Evolutionary conservation across 92 coral and sea anemone genomes (phyloP), one percentile per base, ranked within the genome.

Genomic region (Zoanthus sansibaricus): DNA sequence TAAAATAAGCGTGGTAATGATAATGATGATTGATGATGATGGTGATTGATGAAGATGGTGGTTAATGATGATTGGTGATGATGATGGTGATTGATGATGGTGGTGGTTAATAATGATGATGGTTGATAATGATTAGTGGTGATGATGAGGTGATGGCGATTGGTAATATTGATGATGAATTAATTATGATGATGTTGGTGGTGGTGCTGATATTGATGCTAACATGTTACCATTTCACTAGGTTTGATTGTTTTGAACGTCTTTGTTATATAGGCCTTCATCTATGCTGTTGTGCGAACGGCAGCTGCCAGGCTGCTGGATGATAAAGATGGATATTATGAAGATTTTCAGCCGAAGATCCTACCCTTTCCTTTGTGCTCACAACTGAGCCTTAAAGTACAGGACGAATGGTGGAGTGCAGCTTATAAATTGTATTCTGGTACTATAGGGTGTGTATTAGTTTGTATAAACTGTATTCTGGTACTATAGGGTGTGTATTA

Each of bases 271-370:
- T 77, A 97, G 99, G 99, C 99, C 11, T 97, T 97, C 80, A 88
- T 97, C 70, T 95, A 95, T 92, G 99, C 99, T 12, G 98, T 97
- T 64, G 96, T 97, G 67, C 86, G 95, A 82, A 95, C 98, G 8
- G 83, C 94, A 51, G 94, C 94, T 6, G 92, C 92, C 13, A 88
- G 90, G 82, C 82, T 95, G 77, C 91, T 97, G 71, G 98, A 97
- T 56, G 99, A 97, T 83, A 88, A 79, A 75, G 99, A 97, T 79
- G 88, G 91, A 52, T 90, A 92, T 64, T 87, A 88, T 51, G 98
- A 97, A 75, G 96, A 93, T 83, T 93, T 76, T 75, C 97, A 97
- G 86, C 98, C 98, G 7, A 87, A 88, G 79, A 77, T 97, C 44
- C 93, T 97, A 49, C 99, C 99, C 7, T 93, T 84, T 71, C 96